Evolutionary conservation across 1,140 invertebrate genomes (phyloP).

Genomic region (Meloidogyne chitwoodi): DNA sequence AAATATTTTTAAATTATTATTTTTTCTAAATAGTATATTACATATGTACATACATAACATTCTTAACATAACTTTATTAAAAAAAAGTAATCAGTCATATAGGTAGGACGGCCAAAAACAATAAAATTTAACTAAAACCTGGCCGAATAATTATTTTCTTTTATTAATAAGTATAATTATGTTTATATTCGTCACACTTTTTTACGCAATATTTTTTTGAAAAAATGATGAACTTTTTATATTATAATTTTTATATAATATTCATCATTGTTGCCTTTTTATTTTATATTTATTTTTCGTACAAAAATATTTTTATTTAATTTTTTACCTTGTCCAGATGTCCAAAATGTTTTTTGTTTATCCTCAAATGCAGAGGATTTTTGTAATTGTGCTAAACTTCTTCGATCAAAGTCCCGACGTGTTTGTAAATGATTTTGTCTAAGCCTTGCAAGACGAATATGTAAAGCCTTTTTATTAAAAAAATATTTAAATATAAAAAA

Average conservation of each 20-base stretch:
- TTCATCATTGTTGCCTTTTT: neutral
- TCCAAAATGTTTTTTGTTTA: constrained; percentile 1
- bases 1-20: neutral
- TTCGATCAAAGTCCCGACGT: constrained; percentile 1
- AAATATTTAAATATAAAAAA: neutral
- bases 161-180: too few relatives aligned
- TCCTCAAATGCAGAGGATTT: neutral
- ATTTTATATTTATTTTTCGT: neutral
- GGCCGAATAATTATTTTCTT: neutral
- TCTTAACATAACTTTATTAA: neutral
- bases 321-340: neutral
- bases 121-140: constrained; percentile 5
- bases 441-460: constrained; percentile 31
- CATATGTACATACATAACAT: neutral
- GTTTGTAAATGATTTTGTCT: constrained; percentile 29
- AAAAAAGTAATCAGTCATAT: neutral
- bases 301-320: neutral
- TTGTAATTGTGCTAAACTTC: neutral
- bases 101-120: neutral
- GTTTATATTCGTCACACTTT: neutral
- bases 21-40: neutral
- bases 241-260: too few relatives aligned
- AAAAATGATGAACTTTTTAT: neutral
- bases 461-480: constrained; percentile 7
- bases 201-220: neutral